Conservation (phyloP, 1,140 invertebrate species). For the Limonius californicus region DNA sequence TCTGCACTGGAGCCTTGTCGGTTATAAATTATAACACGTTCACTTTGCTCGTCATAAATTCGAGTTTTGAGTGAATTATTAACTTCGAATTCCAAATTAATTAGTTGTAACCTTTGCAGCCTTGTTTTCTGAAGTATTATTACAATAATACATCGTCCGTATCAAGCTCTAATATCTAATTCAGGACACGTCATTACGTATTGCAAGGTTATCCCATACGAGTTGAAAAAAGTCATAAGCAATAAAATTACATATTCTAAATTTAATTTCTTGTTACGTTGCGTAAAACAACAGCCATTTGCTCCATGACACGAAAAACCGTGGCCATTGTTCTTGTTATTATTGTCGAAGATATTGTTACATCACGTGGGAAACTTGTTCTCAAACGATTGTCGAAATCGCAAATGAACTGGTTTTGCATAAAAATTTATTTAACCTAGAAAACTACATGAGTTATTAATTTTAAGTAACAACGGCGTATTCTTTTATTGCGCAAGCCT, state of each 20-base stretch:
- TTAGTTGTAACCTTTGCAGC: background rate
- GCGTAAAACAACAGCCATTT: background rate
- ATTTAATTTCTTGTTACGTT: background rate
- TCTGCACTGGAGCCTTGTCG: background rate
- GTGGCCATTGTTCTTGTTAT: background rate
- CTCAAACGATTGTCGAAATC: background rate
- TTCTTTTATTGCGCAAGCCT: too few species aligned
- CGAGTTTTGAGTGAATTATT: background rate
- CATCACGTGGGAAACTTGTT: constrained; percentile 1
- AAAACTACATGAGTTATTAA: background rate
- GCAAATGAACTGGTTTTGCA: background rate
- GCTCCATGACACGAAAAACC: constrained; percentile 1
- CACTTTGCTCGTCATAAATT: background rate
- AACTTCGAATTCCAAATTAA: background rate
- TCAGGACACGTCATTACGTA: background rate
- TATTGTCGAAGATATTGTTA: constrained; percentile 1
- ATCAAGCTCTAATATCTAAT: background rate
- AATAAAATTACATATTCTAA: constrained; percentile 2
- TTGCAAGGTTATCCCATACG: background rate
- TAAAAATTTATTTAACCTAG: background rate
- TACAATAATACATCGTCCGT: background rate
- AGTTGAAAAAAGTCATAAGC: background rate
- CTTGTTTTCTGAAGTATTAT: background rate
- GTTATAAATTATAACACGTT: background rate
- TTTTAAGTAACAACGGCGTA: too few species aligned